Base-by-base conservation (phyloP, 1,140 invertebrate genomes). In the Diachasmimorpha longicaudata region DNA sequence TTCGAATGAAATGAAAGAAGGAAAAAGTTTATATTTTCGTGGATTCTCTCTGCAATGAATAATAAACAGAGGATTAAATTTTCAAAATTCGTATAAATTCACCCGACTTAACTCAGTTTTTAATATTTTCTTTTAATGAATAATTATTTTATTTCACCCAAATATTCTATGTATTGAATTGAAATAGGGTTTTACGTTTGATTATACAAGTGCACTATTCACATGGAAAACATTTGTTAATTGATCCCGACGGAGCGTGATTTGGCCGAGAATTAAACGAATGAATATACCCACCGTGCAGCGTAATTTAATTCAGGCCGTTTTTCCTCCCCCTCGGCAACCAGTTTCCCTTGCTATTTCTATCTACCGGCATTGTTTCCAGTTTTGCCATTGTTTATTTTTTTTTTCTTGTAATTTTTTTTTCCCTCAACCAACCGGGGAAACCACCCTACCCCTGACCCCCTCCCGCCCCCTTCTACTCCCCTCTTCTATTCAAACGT, bases 151-250 rank as follows among this genome's bases (percentile, higher is more conserved):
- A 4, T 63, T 52, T 52, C n/a, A 14, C 48, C 14, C 48, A n/a
- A 63, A 63, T 23, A 25, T 63, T 63, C 58, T 10, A 10, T 63
- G 13, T 25, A 63, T 63, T 14, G 58, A 63, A 63, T 55, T 16
- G 48, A n/a, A 55, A 55, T 63, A 63, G 58, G 19, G 19, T 63
- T 63, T 63, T 63, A 14, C 58, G 58, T 63, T 25, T 36, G n/a
- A 68, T 68, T 68, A 68, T 39, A 58, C 25, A 70, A 52, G 16
- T 36, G 42, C 42, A 23, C 42, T 74, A 31, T 68, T 68, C 19
- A 71, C 36, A 46, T 63, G 55, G 25, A 48, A 71, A 71, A 76
- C 52, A 76, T 76, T 71, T 66, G 69, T 71, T 71, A 71, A 70
- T 71, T 76, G 69, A 74, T 74, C 71, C 55, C 31, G 23, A 39